Evolutionary conservation across 1,140 invertebrate species (phyloP).

Genomic region (Goniozus legneri): DNA sequence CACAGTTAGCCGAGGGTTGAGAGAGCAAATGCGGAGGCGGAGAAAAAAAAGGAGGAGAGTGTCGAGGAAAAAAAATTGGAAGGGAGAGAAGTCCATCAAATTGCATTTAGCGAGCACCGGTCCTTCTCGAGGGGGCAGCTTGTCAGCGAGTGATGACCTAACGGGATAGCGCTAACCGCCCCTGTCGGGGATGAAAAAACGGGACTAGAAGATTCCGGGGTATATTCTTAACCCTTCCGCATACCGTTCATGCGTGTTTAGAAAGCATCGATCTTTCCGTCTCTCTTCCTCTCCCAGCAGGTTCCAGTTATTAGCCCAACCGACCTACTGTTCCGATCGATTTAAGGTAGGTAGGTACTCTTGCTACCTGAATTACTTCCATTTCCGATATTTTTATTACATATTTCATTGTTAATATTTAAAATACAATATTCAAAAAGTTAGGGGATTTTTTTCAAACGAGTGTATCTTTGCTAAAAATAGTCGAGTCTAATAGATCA

Average conservation of each 20-base stretch:
- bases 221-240: conserved; percentile 41
- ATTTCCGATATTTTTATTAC: conserved; percentile 27
- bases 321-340: neutral
- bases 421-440: neutral
- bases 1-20: conserved; percentile 30
- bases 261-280: conserved; percentile 33
- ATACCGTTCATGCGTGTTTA: conserved; percentile 25
- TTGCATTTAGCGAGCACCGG: conserved; percentile 16
- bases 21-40: conserved; percentile 2
- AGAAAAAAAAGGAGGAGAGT: conserved; percentile 1
- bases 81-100: neutral
- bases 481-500: no score
- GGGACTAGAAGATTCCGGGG: conserved; percentile 15
- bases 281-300: conserved; percentile 13
- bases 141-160: conserved; percentile 32
- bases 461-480: no score
- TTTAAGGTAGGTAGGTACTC: conserved; percentile 6
- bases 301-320: neutral
- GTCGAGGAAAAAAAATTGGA: conserved; percentile 7
- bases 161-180: conserved; percentile 34
- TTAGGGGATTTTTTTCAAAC: neutral
- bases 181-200: conserved; percentile 26
- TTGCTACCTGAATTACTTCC: conserved; percentile 25
- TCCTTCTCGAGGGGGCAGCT: conserved; percentile 26
- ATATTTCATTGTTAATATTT: neutral